Conservation (phyloP, 2,113 vertebrate species). For the Verasper variegatus region DNA sequence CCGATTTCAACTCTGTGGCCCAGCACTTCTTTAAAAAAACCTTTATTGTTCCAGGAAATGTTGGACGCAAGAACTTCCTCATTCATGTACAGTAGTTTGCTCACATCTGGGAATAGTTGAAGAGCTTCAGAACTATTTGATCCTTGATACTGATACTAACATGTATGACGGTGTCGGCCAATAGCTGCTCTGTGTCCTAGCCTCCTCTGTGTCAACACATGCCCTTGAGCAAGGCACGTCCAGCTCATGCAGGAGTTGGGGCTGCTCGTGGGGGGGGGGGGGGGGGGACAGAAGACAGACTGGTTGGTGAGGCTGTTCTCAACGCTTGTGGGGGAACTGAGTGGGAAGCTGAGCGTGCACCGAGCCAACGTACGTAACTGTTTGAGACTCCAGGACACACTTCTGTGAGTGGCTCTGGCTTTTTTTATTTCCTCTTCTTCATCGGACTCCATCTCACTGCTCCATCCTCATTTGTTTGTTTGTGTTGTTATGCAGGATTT, state of each 20-base stretch:
- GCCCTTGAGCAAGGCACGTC: slow-evolving; percentile 64
- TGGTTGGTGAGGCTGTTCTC: background rate
- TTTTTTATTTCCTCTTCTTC: background rate
- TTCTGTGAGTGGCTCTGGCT: background rate
- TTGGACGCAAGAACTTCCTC: background rate
- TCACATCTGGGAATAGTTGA: background rate
- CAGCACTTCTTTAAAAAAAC: background rate
- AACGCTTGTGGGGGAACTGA: slow-evolving; percentile 34
- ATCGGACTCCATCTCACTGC: background rate
- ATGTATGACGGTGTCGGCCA: background rate
- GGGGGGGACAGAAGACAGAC: slow-evolving; percentile 3
- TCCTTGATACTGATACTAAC: background rate
- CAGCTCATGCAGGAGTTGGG: slow-evolving; percentile 5
- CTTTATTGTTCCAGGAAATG: background rate
- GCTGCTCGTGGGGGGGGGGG: background rate
- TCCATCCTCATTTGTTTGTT: background rate
- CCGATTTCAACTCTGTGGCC: background rate
- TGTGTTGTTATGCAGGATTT: too few relatives aligned
- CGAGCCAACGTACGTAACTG: background rate
- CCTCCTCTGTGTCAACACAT: slow-evolving; percentile 13
- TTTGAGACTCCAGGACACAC: background rate
- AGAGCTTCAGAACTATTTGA: too few relatives aligned
- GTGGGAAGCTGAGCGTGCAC: slow-evolving; percentile 17
- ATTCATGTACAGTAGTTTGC: background rate
- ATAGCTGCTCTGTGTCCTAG: background rate